These are phyloP conservation scores for Myxocyprinus asiaticus DNA, from an alignment of 2,113 vertebrate species.

Conservation along the genomic window DNA sequence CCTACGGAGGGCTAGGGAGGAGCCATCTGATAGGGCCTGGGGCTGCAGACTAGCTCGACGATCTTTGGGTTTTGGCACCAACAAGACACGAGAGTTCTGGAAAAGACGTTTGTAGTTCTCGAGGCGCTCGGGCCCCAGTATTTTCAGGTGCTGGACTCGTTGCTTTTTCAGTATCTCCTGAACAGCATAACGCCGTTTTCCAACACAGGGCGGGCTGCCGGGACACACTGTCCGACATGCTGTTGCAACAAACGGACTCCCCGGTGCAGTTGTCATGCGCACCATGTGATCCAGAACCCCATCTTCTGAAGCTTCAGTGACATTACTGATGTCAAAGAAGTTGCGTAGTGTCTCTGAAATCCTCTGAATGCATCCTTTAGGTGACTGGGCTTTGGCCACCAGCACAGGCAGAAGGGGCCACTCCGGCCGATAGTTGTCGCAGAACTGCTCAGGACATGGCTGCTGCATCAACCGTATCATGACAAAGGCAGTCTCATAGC, in stretches of 20 bases:
- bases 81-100: constrained; percentile 75
- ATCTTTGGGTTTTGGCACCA: constrained; percentile 72
- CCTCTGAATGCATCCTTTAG: constrained; percentile 84
- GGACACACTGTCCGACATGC: constrained; percentile 88
- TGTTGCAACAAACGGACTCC: constrained; percentile 84
- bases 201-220: constrained; percentile 82
- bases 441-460: constrained; percentile 83
- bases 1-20: constrained; percentile 67
- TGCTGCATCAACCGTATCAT: constrained; percentile 85
- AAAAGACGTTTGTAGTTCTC: constrained; percentile 73
- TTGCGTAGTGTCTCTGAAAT: constrained; percentile 77
- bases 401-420: constrained; percentile 81
- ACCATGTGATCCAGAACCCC: constrained; percentile 94
- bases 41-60: constrained; percentile 78
- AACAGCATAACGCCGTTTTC: constrained; percentile 83
- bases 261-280: constrained; percentile 84
- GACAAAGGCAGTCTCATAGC: constrained; percentile 82
- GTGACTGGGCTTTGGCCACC: constrained; percentile 77
- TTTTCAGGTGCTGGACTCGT: constrained; percentile 66
- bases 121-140: constrained; percentile 63
- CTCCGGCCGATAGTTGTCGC: constrained; percentile 81
- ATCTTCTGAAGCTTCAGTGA: constrained; percentile 79
- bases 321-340: constrained; percentile 73
- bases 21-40: constrained; percentile 36
- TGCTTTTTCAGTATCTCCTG: constrained; percentile 84